Base-by-base conservation (phyloP, 2,888 invertebrate genomes). In the Augiades crinisus region DNA sequence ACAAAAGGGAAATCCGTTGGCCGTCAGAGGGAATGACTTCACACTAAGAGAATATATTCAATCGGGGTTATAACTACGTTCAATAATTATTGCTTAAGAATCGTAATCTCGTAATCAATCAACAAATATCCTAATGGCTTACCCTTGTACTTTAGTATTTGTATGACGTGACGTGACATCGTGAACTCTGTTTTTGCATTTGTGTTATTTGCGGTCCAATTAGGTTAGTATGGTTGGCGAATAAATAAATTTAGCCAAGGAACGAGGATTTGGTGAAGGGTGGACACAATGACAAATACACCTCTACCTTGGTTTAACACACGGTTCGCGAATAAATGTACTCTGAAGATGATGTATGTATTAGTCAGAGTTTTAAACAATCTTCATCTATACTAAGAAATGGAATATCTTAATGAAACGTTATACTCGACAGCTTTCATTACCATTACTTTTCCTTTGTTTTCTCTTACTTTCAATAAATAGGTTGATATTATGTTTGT, bases 31-130 rank as follows among this genome's bases (percentile, higher is more conserved):
- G n/a, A n/a, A n/a, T n/a, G n/a, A n/a, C n/a, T n/a, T n/a, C n/a
- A n/a, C n/a, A n/a, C n/a, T n/a, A n/a, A n/a, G n/a, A n/a, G n/a
- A n/a, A n/a, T n/a, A n/a, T n/a, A n/a, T n/a, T n/a, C n/a, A n/a
- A n/a, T n/a, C n/a, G n/a, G n/a, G n/a, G n/a, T n/a, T n/a, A n/a
- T n/a, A n/a, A n/a, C n/a, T n/a, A n/a, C n/a, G 24, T 24, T 2
- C n/a, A 24, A 24, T 24, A 7, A 24, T 60, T 51, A 51, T 38
- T 53, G 49, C 51, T 63, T 41, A 53, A 62, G 63, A 59, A 61
- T 59, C 58, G n/a, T n/a, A n/a, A n/a, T 41, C 17, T 27, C 41
- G 27, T 41, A 30, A 30, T 30, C 16, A 17, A 41, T 17, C 27
- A 41, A 30, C 14, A 41, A 41, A 45, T 37, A 37, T 17, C 30